Percentiles rank a stretch among this genome's conserved stretches.
Conservation (phyloP, 2,888 invertebrate species). For the Silvanus unidentatus region DNA sequence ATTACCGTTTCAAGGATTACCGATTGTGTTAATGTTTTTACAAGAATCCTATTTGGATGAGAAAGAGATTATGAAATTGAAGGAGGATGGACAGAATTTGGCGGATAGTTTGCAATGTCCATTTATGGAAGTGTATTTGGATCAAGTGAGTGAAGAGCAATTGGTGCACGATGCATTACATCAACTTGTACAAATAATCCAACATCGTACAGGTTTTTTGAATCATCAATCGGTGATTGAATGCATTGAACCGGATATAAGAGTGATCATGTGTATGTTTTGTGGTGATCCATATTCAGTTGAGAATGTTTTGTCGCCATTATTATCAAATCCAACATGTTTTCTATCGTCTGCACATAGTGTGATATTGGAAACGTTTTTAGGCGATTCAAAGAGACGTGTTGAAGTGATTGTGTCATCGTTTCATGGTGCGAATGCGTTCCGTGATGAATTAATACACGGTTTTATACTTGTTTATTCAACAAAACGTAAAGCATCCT, state of each 20-base stretch:
- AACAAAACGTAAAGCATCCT: constrained; percentile 88
- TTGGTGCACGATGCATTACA: constrained; percentile 67
- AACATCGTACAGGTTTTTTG: constrained; percentile 70
- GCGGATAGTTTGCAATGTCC: constrained; percentile 84
- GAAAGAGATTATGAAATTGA: constrained; percentile 75
- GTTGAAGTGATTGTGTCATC: constrained; percentile 88
- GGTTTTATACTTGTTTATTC: constrained; percentile 94
- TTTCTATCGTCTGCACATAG: constrained; percentile 80
- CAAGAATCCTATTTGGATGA: constrained; percentile 79
- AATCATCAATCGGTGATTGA: constrained; percentile 69
- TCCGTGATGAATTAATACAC: constrained; percentile 86
- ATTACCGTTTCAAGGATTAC: constrained; percentile 76
- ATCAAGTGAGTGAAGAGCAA: constrained; percentile 59
- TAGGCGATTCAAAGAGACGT: constrained; percentile 83
- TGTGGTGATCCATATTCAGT: constrained; percentile 92
- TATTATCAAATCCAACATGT: constrained; percentile 82
- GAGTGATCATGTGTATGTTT: constrained; percentile 93
- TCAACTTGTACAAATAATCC: constrained; percentile 69
- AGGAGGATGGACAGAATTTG: constrained; percentile 84
- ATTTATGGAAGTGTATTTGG: constrained; percentile 73
- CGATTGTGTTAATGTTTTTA: constrained; percentile 85
- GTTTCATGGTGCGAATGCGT: constrained; percentile 90
- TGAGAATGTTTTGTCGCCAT: constrained; percentile 81
- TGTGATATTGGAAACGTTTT: constrained; percentile 84
- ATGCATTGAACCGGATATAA: constrained; percentile 73